Conservation (phyloP, 2,113 vertebrate species). For the Eleginops maclovinus region DNA sequence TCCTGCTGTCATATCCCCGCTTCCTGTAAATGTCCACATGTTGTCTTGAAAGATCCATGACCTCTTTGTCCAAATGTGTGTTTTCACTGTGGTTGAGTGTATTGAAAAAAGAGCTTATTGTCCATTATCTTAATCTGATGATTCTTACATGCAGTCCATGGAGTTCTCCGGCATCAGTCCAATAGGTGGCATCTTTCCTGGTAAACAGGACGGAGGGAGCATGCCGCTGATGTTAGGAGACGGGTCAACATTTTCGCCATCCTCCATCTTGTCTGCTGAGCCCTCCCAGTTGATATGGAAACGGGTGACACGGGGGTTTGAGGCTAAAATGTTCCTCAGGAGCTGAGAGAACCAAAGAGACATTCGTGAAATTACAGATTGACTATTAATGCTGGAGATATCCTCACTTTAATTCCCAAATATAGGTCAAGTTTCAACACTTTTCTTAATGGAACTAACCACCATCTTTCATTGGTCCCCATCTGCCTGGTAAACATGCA, state of each 20-base stretch:
- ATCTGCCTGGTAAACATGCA: neutral
- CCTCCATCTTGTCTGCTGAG: conserved; percentile 86
- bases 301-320: conserved; percentile 91
- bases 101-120: conserved; percentile 18
- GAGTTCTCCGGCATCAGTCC: conserved; percentile 90
- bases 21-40: conserved; percentile 28
- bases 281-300: conserved; percentile 96
- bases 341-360: conserved; percentile 77
- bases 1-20: neutral
- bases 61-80: conserved; percentile 28
- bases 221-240: conserved; percentile 78
- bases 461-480: neutral
- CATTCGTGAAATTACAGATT: neutral
- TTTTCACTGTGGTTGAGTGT: conserved; percentile 13
- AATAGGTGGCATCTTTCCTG: conserved; percentile 84
- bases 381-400: neutral
- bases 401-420: neutral
- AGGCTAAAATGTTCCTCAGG: conserved; percentile 92
- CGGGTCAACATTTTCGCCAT: conserved; percentile 90
- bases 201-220: conserved; percentile 83
- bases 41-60: neutral
- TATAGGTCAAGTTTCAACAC: neutral
- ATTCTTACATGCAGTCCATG: conserved; percentile 89
- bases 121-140: conserved; percentile 32
- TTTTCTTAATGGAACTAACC: neutral